Evolutionary conservation across 2,113 vertebrate genomes (phyloP).

Genomic region (Thryonomys swinderianus): DNA sequence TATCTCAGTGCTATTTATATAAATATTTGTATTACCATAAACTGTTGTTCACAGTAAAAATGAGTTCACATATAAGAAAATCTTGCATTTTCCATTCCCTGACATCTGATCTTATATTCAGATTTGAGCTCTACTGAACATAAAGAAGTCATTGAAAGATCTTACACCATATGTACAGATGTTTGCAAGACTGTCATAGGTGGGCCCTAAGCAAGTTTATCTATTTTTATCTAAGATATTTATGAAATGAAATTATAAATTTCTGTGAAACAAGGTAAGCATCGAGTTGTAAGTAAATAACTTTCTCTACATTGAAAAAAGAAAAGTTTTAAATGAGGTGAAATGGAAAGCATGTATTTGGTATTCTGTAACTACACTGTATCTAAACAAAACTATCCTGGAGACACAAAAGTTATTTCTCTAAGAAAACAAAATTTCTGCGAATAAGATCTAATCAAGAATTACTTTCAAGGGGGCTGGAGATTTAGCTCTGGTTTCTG

Average conservation of each 20-base stretch:
- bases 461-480: slow-evolving; percentile 38
- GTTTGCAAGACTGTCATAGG: neutral
- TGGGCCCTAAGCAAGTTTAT: neutral
- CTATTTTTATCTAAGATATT: neutral
- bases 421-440: slow-evolving; percentile 16
- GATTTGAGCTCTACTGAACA: slow-evolving; percentile 39
- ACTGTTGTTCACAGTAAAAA: slow-evolving; percentile 2
- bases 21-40: slow-evolving; percentile 18
- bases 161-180: neutral
- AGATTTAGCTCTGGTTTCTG: no score
- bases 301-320: neutral
- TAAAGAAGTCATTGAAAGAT: neutral
- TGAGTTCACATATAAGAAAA: neutral
- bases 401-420: neutral
- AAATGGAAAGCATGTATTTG: neutral
- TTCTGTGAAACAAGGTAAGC: neutral
- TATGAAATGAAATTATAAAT: slow-evolving; percentile 44
- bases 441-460: slow-evolving; percentile 15
- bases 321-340: neutral
- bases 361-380: neutral
- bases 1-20: neutral
- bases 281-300: slow-evolving; percentile 26
- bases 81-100: neutral
- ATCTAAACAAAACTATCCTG: slow-evolving; percentile 27
- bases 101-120: slow-evolving; percentile 43